Evolutionary conservation across 2,888 invertebrate species (phyloP).

Genomic region (Scaptomyza polygonia): DNA sequence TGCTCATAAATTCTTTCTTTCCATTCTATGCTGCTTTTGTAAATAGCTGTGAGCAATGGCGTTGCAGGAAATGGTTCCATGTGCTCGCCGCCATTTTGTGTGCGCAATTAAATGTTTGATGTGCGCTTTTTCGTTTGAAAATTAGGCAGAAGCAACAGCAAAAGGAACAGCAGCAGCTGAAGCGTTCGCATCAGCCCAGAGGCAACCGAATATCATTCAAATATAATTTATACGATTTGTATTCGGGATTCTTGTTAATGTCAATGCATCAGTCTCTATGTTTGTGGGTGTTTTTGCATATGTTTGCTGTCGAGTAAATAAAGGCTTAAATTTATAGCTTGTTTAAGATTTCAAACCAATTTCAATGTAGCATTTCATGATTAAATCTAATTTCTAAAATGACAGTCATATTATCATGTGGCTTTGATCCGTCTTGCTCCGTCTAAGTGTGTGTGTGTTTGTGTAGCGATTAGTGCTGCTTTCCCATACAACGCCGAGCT

Average conservation of each 20-base stretch:
- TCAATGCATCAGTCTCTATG: constrained; percentile 22
- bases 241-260: constrained; percentile 53
- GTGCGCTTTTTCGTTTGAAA: constrained; percentile 57
- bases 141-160: constrained; percentile 23
- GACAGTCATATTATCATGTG: constrained; percentile 26
- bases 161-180: neutral
- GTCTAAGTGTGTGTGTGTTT: neutral
- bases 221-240: constrained; percentile 61
- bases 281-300: neutral
- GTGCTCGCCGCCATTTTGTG: constrained; percentile 54
- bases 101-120: constrained; percentile 63
- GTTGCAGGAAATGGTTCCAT: constrained; percentile 43
- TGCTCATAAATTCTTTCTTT: neutral
- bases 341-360: constrained; percentile 43
- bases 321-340: constrained; percentile 44
- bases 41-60: constrained; percentile 43
- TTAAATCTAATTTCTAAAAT: constrained; percentile 38
- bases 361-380: constrained; percentile 53
- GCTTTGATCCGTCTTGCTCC: constrained; percentile 5
- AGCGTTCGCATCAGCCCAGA: constrained; percentile 18
- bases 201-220: constrained; percentile 49
- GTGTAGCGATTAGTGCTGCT: constrained; percentile 10
- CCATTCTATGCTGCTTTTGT: constrained; percentile 4
- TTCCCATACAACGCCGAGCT: neutral
- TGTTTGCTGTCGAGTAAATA: neutral